Conservation (phyloP, 2,888 invertebrate species). For the Onthophagus sagittarius region DNA sequence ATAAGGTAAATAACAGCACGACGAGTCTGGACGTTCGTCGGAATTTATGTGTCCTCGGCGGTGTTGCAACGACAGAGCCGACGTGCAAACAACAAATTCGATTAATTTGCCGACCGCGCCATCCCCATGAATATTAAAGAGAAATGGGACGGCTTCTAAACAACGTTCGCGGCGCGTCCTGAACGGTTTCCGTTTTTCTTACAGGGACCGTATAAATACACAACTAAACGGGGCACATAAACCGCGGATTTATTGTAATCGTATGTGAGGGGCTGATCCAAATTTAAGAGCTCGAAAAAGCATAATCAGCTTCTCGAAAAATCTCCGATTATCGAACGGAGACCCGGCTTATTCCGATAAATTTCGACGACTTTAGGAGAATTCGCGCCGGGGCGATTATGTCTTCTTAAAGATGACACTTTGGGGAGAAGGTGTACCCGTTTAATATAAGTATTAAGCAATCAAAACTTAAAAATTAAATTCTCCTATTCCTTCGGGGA, state of each 20-base stretch:
- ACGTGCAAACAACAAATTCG: not conserved
- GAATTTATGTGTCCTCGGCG: not conserved
- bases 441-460: not conserved
- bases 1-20: not conserved
- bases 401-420: not conserved
- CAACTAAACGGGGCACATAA: not conserved
- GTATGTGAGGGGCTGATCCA: not conserved
- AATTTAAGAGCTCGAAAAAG: not conserved
- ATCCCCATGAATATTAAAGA: not conserved
- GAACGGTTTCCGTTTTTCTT: not conserved
- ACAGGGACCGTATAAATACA: not conserved
- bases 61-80: not conserved
- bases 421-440: not conserved
- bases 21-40: not conserved
- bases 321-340: not conserved
- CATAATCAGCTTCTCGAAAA: not conserved
- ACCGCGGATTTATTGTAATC: not conserved
- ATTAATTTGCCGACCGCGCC: not conserved
- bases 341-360: not conserved
- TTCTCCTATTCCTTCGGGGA: not conserved
- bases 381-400: not conserved
- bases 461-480: not conserved
- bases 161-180: not conserved
- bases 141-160: not conserved
- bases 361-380: not conserved